These are phyloP conservation scores for Percopsis omiscomaycus DNA, from an alignment of 2,797 vertebrate genomes.

Conservation along the genomic window DNA sequence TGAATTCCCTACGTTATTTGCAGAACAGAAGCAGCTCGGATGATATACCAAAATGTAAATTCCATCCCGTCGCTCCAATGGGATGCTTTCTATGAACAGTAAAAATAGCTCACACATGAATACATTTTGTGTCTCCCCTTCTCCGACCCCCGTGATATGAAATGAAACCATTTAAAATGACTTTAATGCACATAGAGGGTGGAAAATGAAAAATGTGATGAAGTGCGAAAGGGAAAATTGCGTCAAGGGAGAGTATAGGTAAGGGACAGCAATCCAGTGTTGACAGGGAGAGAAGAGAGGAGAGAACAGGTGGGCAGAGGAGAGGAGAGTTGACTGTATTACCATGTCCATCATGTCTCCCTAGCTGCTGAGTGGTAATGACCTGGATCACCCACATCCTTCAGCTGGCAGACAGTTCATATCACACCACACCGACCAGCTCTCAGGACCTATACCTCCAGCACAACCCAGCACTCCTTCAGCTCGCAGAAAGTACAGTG, in stretches of 20 bases:
- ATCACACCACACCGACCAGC: neutral
- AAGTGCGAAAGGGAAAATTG: neutral
- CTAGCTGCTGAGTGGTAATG: conserved; percentile 4
- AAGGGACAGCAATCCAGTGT: neutral
- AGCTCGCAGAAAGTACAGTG: too few species aligned
- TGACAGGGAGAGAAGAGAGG: neutral
- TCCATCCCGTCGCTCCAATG: conserved; percentile 3
- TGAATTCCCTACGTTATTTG: conserved; percentile 14
- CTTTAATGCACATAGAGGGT: conserved; percentile 5
- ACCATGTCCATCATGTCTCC: conserved; percentile 41
- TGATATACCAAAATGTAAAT: conserved; percentile 17
- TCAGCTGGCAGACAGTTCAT: conserved; percentile 7
- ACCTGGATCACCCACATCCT: neutral
- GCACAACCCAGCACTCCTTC: too few species aligned
- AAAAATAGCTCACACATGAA: conserved; percentile 26
- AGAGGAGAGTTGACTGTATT: conserved; percentile 39
- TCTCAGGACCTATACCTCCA: neutral
- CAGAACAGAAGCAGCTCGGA: conserved; percentile 5
- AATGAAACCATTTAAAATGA: conserved; percentile 20
- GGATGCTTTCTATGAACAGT: conserved; percentile 16
- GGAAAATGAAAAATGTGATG: conserved; percentile 1
- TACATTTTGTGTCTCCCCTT: conserved; percentile 1
- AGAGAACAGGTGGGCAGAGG: conserved; percentile 4
- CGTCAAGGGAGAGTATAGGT: neutral
- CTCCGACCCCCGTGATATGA: neutral